These are phyloP conservation scores for Chloroceryle aenea DNA, from an alignment of 2,113 vertebrate species.

Conservation along the genomic window DNA sequence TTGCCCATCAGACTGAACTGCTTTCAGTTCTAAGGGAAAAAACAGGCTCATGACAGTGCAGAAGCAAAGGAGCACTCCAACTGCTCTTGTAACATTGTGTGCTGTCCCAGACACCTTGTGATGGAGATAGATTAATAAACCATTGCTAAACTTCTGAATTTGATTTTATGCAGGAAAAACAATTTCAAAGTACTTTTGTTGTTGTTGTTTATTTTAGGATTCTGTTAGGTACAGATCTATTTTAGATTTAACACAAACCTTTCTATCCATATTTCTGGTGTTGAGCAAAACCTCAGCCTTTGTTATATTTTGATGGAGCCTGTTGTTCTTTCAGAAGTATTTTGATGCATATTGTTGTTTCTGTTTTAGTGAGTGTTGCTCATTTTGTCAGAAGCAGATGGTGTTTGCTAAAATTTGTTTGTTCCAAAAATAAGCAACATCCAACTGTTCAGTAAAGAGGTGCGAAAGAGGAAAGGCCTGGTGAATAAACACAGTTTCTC, in stretches of 20 bases:
- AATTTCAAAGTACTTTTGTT: neutral
- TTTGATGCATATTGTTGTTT: conserved; percentile 14
- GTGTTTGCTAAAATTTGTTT: conserved; percentile 51
- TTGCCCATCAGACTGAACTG: neutral
- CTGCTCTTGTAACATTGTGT: neutral
- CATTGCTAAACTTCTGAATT: neutral
- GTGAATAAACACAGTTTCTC: conserved; percentile 8
- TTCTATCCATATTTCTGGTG: neutral
- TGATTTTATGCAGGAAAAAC: neutral
- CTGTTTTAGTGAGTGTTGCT: conserved; percentile 25
- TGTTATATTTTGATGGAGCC: neutral
- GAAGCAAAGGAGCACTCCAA: neutral
- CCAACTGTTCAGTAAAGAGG: conserved; percentile 30
- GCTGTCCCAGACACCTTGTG: neutral
- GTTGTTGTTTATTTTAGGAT: neutral
- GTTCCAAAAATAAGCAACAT: conserved; percentile 56
- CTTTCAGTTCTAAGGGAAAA: neutral
- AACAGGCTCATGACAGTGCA: neutral
- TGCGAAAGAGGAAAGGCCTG: conserved; percentile 54
- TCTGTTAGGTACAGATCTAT: neutral
- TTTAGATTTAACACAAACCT: neutral
- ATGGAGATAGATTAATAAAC: neutral
- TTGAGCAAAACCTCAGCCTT: neutral
- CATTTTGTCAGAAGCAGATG: conserved; percentile 65
- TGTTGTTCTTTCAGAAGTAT: conserved; percentile 19